These are phyloP conservation scores for Holothuria glaberrima DNA, from an alignment of 35 echinoderm and acorn worm species.

Conservation along the genomic window DNA sequence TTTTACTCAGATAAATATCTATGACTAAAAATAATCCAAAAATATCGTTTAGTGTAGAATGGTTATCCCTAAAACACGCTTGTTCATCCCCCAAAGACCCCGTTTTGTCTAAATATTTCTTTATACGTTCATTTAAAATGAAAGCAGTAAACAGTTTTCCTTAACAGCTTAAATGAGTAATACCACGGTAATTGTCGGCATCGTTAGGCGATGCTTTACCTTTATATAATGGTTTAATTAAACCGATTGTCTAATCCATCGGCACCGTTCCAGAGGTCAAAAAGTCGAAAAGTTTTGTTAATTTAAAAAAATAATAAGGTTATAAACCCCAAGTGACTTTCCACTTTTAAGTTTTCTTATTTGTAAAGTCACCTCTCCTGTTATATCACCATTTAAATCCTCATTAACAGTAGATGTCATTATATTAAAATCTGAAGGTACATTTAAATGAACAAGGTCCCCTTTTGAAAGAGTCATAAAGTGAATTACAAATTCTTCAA, in stretches of 20 bases:
- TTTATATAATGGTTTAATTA: conserved; percentile 47
- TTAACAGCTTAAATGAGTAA: conserved; percentile 17
- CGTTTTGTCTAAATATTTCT: conserved; percentile 10
- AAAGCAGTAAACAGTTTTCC: conserved; percentile 61
- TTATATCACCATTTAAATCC: too few species aligned
- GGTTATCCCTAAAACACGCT: conserved; percentile 54
- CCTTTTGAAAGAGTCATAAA: too few species aligned
- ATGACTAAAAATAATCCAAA: conserved; percentile 53
- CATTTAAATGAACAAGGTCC: too few species aligned
- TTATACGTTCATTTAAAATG: conserved; percentile 47
- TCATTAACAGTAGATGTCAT: too few species aligned
- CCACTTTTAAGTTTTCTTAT: too few species aligned
- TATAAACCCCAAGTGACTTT: too few species aligned
- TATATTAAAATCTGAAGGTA: too few species aligned
- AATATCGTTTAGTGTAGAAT: conserved; percentile 64
- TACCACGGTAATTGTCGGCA: conserved; percentile 36
- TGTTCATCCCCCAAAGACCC: conserved; percentile 54
- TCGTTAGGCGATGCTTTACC: conserved; percentile 43
- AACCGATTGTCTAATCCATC: not conserved
- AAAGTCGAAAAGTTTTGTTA: not conserved
- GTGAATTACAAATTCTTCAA: too few species aligned
- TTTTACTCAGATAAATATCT: conserved; percentile 50
- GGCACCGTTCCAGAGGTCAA: not conserved
- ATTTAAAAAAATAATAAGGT: not conserved
- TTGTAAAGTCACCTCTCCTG: too few species aligned